Conservation (phyloP, 1,140 invertebrate genomes). For the Microplitis demolitor region DNA sequence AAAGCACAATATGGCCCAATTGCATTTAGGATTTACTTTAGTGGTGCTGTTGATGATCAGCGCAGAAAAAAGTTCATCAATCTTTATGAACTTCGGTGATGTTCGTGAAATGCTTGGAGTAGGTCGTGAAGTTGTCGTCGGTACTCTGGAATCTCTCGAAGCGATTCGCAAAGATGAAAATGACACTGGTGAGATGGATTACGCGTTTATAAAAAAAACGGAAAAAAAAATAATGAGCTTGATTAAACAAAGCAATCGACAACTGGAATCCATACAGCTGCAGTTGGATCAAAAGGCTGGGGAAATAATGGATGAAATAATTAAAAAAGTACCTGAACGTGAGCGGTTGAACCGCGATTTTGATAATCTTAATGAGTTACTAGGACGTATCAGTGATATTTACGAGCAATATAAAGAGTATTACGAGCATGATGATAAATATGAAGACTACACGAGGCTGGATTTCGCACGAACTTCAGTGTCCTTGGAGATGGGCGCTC, state of each 20-base stretch:
- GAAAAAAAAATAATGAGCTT: constrained; percentile 62
- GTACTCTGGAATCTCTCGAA: constrained; percentile 68
- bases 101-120: constrained; percentile 67
- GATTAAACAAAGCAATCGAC: constrained; percentile 56
- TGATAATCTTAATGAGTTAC: constrained; percentile 64
- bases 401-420: constrained; percentile 66
- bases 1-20: too few species aligned
- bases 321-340: constrained; percentile 52
- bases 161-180: constrained; percentile 50
- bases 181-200: constrained; percentile 61
- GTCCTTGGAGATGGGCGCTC: constrained; percentile 66
- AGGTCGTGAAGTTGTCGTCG: constrained; percentile 65
- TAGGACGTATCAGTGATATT: constrained; percentile 65
- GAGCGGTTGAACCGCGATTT: constrained; percentile 63
- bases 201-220: constrained; percentile 64
- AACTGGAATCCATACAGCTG: constrained; percentile 52
- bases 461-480: constrained; percentile 72
- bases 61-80: background rate
- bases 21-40: too few species aligned
- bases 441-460: constrained; percentile 69
- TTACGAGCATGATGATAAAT: constrained; percentile 51
- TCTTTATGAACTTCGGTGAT: constrained; percentile 60
- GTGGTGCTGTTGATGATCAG: background rate
- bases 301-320: constrained; percentile 43
- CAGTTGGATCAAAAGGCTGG: constrained; percentile 29